Evolutionary conservation across 2,113 vertebrate species (phyloP), one percentile per base, ranked within the genome.

Genomic region (Sylvicapra grimmia): DNA sequence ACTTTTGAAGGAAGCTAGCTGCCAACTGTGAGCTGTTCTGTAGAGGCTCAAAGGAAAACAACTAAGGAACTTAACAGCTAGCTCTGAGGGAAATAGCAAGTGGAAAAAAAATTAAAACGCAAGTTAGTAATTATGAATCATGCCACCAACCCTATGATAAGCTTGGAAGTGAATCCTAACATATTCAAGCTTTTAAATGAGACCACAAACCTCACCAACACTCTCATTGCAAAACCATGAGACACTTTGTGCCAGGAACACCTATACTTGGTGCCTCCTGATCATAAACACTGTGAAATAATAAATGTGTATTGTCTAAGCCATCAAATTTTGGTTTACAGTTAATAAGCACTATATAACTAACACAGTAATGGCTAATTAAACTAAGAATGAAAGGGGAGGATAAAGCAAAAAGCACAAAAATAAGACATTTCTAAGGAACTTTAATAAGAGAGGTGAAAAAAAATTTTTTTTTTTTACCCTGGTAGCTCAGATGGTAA

Each of bases 41-140:
- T 59, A 44, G 4, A 49, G 9, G 2, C 10, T 53, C 29, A 47
- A 0, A 2, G 8, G 3, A 31, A 18, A 49, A 29, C 36, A 40
- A 23, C 12, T 13, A 29, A 63, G 31, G 21, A 87, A 87, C 7
- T 25, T 16, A 11, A 5, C 7, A 27, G 29, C 13, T 14, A 31
- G 5, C 8, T 16, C 2, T 18, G 10, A n/a, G 10, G 31, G 19
- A 88, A 44, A 44, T 44, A 44, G 40, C 40, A 44, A 44, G 40
- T 44, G 40, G 40, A 44, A 44, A 44, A 44, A 44, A 44, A 44
- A 44, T 44, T 44, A 44, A 44, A 44, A 44, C 5, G 40, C 40
- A 44, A 44, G 4, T 44, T 44, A 44, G 40, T 44, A 44, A 44
- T 44, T 44, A 44, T 27, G 12, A 31, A 80, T 36, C 75, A 27